Base-by-base conservation (phyloP, 1,140 invertebrate species). In the Popillia japonica region DNA sequence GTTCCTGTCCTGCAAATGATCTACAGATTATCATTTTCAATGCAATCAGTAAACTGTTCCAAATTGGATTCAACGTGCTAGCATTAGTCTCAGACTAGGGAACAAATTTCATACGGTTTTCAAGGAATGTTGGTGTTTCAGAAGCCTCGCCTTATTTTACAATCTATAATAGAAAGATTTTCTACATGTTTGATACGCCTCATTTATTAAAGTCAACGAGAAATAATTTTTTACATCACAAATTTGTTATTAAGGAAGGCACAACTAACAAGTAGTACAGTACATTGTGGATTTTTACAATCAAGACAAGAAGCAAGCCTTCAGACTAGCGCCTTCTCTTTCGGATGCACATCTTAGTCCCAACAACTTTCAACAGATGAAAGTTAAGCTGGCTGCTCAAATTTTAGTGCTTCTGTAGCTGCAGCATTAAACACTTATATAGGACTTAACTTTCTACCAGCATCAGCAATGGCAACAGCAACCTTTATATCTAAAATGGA, bases 321-420 rank as follows among this genome's bases (percentile, higher is more conserved):
- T 73, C 40, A 79, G 75, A 76, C 44, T 76, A 40, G 79, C 80
- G 61, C 78, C 75, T 48, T 80, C 81, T 77, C 75, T 86, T 76
- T 83, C 81, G 2, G 79, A 81, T 77, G 72, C 74, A n/a, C 85
- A 86, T 79, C 77, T 84, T 3, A 79, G 82, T 77, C 83, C 83
- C 14, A 84, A 83, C 74, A 81, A 77, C 74, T 84, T 85, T 76
- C 55, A 84, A 81, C 80, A 81, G 81, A 85, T 84, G 83, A 78
- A 76, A 72, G 83, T 84, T n/a, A 82, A 83, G 78, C 79, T 82
- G 10, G 84, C 83, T 9, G 78, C 81, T 9, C 84, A 86, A 80
- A 77, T 84, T 59, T 80, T 85, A 8, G 84, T 77, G 17, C 74
- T 22, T 79, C 78, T n/a, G 83, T 84, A 20, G 80, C 82, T 23